Evolutionary conservation across 2,888 invertebrate genomes (phyloP).

Genomic region (Lasioglossum figueresi): DNA sequence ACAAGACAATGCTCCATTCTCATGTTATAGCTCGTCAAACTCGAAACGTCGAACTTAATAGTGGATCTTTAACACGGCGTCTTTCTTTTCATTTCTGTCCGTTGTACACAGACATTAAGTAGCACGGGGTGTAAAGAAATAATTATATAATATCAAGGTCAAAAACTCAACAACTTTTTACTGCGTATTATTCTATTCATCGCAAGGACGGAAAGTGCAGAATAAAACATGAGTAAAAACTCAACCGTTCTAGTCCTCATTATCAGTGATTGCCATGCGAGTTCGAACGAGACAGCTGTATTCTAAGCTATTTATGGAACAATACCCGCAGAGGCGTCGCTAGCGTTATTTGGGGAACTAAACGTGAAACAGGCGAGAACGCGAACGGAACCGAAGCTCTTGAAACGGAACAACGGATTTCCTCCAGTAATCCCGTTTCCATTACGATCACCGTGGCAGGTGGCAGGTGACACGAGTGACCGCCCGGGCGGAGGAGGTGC

Average conservation of each 20-base stretch:
- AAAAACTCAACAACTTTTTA: too few species aligned
- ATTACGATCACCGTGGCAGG: constrained; percentile 49
- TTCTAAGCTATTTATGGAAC: neutral
- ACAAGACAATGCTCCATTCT: constrained; percentile 6
- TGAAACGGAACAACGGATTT: constrained; percentile 45
- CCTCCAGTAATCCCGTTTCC: constrained; percentile 48
- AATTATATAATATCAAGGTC: too few species aligned
- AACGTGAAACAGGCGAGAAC: constrained; percentile 26
- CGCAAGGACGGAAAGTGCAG: too few species aligned
- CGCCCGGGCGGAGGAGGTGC: constrained; percentile 13
- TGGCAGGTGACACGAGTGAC: constrained; percentile 40
- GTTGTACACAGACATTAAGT: too few species aligned
- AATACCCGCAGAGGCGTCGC: neutral
- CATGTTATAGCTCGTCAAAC: neutral
- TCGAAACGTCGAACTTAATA: neutral
- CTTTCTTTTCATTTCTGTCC: neutral
- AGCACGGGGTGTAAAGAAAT: too few species aligned
- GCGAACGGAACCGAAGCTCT: constrained; percentile 18
- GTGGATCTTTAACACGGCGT: neutral
- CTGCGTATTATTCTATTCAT: too few species aligned
- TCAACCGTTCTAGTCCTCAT: neutral
- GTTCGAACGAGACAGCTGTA: neutral
- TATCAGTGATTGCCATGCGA: neutral
- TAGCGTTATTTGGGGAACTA: constrained; percentile 27
- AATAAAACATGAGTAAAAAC: too few species aligned